Evolutionary conservation across 2,888 invertebrate species (phyloP).

Genomic region (Priocnemis perturbator): DNA sequence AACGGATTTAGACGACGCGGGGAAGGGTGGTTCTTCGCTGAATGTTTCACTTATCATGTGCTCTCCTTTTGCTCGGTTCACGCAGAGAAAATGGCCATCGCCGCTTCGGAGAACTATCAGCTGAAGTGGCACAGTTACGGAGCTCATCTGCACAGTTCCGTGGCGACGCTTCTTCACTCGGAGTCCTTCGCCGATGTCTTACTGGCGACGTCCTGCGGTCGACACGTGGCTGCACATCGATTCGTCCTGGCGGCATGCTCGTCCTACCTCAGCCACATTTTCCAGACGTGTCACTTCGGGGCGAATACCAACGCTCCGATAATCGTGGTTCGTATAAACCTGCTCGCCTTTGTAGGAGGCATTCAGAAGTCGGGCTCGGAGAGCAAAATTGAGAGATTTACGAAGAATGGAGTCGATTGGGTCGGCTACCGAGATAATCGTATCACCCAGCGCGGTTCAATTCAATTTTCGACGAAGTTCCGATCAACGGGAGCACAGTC

Average conservation of each 20-base stretch:
- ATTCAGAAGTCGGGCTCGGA: too few relatives aligned
- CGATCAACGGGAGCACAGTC: too few relatives aligned
- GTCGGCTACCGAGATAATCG: too few relatives aligned
- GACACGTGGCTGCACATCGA: conserved; percentile 89
- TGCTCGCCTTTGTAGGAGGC: too few relatives aligned
- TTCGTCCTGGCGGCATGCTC: conserved; percentile 91
- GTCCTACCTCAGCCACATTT: conserved; percentile 79
- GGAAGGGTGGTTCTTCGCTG: too few relatives aligned
- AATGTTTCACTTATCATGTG: too few relatives aligned
- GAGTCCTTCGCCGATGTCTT: conserved; percentile 90
- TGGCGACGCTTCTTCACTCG: conserved; percentile 85
- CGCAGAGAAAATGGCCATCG: conserved; percentile 74
- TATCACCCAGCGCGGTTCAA: too few relatives aligned
- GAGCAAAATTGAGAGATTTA: too few relatives aligned
- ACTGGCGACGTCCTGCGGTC: conserved; percentile 86
- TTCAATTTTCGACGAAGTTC: too few relatives aligned
- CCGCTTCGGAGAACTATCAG: conserved; percentile 86
- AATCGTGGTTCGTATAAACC: conserved; percentile 65
- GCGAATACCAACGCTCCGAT: conserved; percentile 73
- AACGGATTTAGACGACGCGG: too few relatives aligned
- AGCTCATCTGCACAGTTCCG: conserved; percentile 87
- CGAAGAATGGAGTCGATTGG: too few relatives aligned
- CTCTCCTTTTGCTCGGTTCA: background rate
- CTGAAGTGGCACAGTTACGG: conserved; percentile 93
- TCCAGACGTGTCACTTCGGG: conserved; percentile 75